Base-by-base conservation (phyloP, 2,888 invertebrate species). In the Scelioninae gen. 2 region DNA sequence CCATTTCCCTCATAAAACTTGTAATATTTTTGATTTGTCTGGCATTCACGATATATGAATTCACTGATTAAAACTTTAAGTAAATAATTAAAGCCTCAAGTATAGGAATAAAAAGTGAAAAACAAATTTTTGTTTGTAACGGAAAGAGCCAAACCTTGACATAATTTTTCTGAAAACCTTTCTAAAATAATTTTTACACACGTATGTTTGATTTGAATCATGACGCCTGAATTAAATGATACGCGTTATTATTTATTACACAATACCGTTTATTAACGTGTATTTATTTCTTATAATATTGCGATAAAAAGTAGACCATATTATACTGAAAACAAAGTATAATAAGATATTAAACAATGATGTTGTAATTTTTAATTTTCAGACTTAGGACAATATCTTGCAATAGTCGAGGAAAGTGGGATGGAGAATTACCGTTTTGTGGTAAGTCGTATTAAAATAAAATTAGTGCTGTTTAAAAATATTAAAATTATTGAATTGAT, bases 381-480 rank as follows among this genome's bases (percentile, higher is more conserved):
- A 88, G 87, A 1, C 89, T 92, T 10, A 88, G 90, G 22, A 89
- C 90, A 76, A 86, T 92, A 71, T 91, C 91, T 71, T 96, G 95
- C 86, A 91, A 91, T 57, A 85, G 90, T 43, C 88, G 89, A 60
- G 93, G 92, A 37, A 91, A 91, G 81, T 96, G 96, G 95, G 91
- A 92, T 25, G 91, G 92, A 5, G 94, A 95, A 45, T 86, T 93
- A 52, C 94, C 95, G 22, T 94, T 95, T 86, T 96, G 96, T 86
- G 95, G 95, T 92, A 87, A 90, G 89, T 85, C 41, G 7, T n/a
- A n/a, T n/a, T n/a, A n/a, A n/a, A n/a, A n/a, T n/a, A n/a, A n/a
- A n/a, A n/a, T n/a, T n/a, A n/a, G n/a, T n/a, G n/a, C n/a, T n/a
- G n/a, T n/a, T n/a, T n/a, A n/a, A n/a, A n/a, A n/a, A n/a, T n/a